A percentile compares a stretch with the other conserved stretches of the same genome.
Conservation (phyloP, 2,888 invertebrate species). For the Melanotus villosus region DNA sequence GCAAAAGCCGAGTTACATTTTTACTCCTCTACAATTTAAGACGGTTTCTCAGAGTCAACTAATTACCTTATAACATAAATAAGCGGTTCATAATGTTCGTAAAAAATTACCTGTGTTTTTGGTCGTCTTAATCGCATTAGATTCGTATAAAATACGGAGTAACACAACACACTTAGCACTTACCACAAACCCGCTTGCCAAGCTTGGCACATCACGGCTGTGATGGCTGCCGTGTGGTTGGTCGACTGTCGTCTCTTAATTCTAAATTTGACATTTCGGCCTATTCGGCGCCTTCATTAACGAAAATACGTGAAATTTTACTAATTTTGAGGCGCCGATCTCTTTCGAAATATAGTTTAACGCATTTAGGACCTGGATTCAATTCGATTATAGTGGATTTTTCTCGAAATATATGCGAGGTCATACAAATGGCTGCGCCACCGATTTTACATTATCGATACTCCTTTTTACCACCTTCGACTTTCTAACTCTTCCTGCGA, state of each 20-base stretch:
- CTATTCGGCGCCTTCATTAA: constrained; percentile 46
- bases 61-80: constrained; percentile 35
- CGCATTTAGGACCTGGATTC: constrained; percentile 9
- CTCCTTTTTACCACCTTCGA: neutral
- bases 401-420: constrained; percentile 41
- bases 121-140: constrained; percentile 67
- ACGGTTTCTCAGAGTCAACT: constrained; percentile 36
- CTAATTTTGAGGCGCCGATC: constrained; percentile 46
- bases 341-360: constrained; percentile 28
- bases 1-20: constrained; percentile 65
- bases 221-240: constrained; percentile 64
- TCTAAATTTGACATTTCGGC: constrained; percentile 44
- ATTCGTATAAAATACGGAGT: constrained; percentile 68
- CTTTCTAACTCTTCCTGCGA: too few relatives aligned
- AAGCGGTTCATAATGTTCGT: constrained; percentile 31
- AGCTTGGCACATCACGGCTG: constrained; percentile 66
- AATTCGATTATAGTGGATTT: constrained; percentile 40
- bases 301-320: constrained; percentile 57
- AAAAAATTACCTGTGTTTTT: constrained; percentile 67
- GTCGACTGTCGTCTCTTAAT: constrained; percentile 42
- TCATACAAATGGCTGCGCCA: constrained; percentile 45
- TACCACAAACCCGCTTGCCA: constrained; percentile 67
- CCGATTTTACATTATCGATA: neutral
- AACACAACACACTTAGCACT: constrained; percentile 69
- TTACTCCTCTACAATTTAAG: constrained; percentile 52